Evolutionary conservation across 2,113 vertebrate genomes (phyloP), one percentile per base, ranked within the genome.

Genomic region (Tragulus kanchil): DNA sequence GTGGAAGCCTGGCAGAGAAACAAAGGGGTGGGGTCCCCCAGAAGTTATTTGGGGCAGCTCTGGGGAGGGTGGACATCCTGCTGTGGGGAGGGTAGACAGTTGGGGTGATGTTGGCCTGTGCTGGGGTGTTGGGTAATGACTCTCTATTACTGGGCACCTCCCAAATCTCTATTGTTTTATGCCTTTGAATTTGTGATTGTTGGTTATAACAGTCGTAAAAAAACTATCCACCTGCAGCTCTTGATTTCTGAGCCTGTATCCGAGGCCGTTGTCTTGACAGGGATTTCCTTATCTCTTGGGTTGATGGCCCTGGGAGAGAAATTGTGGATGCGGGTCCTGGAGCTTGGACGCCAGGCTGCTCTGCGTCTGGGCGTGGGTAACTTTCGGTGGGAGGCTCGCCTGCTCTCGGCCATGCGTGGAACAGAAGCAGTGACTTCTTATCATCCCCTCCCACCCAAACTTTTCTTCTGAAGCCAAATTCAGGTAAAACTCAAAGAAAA

Each of bases 401-500:
- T 14, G 81, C 36, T 15, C 62, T 10, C 1, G 36, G 28, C 75
- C 23, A 15, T 52, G 48, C 14, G 14, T n/a, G 64, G 15, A 19
- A n/a, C 19, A 21, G 11, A 15, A 52, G 42, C 0, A 25, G 28
- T 8, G 3, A 13, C 6, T 0, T n/a, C 17, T 25, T 26, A 2
- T 28, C 54, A 13, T 50, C 73, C 25, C n/a, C 73, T 67, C 9
- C 31, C 3, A 13, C 17, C 12, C 6, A 16, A 4, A 36, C 8
- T 52, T n/a, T 28, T 58, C 58, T 42, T 42, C 1, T 5, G 42
- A 21, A 88, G 61, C 42, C 36, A 61, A 78, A 61, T 84, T 78
- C 62, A 56, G 52, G 78, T 67, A 42, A 88, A 78, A 65, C 25
- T 85, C 28, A 26, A 6, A 42, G 79, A 67, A n/a, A 42, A 45